phyloP scores from a whole-genome alignment of 1,140 invertebrate species.

The Drosophila sechellia region DNA sequence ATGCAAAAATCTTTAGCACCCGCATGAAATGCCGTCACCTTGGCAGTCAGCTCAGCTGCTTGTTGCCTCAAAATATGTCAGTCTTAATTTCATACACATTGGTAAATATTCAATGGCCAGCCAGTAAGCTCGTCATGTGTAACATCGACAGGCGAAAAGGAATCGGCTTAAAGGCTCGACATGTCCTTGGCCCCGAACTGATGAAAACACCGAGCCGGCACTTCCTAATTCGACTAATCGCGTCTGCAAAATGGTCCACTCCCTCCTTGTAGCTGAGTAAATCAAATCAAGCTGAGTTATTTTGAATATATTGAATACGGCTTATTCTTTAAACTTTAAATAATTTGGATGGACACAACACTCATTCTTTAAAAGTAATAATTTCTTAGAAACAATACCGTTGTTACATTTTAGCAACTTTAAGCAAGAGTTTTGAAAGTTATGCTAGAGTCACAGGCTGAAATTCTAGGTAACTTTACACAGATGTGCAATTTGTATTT shows the following conservation, averaged over 20 bases:
- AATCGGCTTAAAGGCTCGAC: constrained; percentile 40
- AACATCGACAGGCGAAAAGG: not conserved
- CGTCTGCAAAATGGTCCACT: constrained; percentile 48
- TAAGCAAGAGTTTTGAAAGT: too few species aligned
- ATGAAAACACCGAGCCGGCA: constrained; percentile 27
- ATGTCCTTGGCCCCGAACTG: constrained; percentile 32
- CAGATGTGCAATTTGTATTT: not conserved
- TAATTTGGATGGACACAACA: too few species aligned
- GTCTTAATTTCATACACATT: constrained; percentile 43
- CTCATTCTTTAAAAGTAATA: too few species aligned
- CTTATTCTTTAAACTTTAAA: not conserved
- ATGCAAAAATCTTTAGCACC: constrained; percentile 33
- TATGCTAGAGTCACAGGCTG: too few species aligned
- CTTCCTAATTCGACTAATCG: constrained; percentile 46
- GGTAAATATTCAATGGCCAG: constrained; percentile 23
- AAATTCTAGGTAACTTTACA: not conserved
- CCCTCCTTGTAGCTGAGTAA: constrained; percentile 9
- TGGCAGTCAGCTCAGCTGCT: constrained; percentile 45
- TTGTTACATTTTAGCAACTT: too few species aligned
- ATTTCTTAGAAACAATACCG: too few species aligned
- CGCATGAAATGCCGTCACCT: constrained; percentile 41
- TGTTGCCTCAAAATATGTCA: constrained; percentile 28
- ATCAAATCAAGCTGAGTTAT: constrained; percentile 40
- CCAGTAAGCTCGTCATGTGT: not conserved
- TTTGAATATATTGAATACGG: not conserved